These are phyloP conservation scores for Drosophila pegasa DNA, from an alignment of 2,888 invertebrate species.

Conservation along the genomic window DNA sequence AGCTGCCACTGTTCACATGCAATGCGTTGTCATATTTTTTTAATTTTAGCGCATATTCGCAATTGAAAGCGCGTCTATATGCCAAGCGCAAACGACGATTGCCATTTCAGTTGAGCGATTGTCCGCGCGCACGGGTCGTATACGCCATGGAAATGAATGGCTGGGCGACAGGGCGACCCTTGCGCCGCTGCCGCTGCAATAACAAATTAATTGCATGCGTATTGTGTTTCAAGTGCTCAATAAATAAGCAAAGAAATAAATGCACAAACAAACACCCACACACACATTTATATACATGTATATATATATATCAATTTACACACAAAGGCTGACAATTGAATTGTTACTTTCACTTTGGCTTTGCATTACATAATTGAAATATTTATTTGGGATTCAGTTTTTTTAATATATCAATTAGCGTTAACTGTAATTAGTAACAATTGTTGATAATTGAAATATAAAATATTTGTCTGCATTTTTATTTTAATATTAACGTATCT, in stretches of 20 bases:
- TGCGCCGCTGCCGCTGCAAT: slow-evolving; percentile 8
- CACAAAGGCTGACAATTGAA: neutral
- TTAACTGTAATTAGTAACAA: neutral
- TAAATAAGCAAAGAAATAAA: slow-evolving; percentile 14
- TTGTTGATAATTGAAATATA: neutral
- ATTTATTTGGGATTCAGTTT: neutral
- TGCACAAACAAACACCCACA: neutral
- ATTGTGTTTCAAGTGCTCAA: slow-evolving; percentile 8
- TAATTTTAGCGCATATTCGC: slow-evolving; percentile 15
- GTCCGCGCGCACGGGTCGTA: slow-evolving; percentile 9
- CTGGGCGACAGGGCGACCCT: neutral
- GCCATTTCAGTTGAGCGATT: slow-evolving; percentile 23
- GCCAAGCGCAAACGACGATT: slow-evolving; percentile 14
- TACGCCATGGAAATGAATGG: slow-evolving; percentile 21
- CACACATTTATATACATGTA: neutral
- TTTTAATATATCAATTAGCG: neutral
- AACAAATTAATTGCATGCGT: slow-evolving; percentile 48
- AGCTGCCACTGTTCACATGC: slow-evolving; percentile 23
- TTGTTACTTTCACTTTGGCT: neutral
- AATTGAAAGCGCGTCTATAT: slow-evolving; percentile 4
- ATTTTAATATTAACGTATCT: neutral
- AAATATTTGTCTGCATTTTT: neutral
- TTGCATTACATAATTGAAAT: neutral
- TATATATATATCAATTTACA: neutral
- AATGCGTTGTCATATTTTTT: slow-evolving; percentile 36